Conservation (phyloP, 2,888 invertebrate genomes). For the Trissoscelio sp. region DNA sequence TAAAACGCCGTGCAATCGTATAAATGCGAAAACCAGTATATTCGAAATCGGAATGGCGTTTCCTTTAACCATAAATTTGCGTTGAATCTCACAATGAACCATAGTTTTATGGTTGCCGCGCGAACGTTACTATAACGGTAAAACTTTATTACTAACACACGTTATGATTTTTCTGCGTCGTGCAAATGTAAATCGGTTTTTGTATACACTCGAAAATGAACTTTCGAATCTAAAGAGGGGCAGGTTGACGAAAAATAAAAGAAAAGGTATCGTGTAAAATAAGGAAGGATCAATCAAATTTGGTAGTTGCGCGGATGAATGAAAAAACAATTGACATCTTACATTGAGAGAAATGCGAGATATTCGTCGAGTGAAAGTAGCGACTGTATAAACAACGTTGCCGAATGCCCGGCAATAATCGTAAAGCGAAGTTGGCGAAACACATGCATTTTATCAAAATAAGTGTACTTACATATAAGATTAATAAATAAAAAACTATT, state of each 20-base stretch:
- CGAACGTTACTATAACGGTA: constrained; percentile 45
- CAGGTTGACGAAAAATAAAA: background rate
- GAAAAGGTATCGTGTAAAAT: background rate
- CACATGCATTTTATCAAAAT: no score
- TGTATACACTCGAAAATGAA: no score
- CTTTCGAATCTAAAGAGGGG: background rate
- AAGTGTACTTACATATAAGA: no score
- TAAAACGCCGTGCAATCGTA: constrained; percentile 16
- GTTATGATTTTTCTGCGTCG: constrained; percentile 16
- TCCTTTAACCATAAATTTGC: constrained; percentile 39
- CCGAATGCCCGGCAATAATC: constrained; percentile 67
- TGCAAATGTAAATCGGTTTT: constrained; percentile 28
- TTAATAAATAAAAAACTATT: no score
- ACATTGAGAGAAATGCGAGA: constrained; percentile 43
- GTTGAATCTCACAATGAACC: constrained; percentile 30
- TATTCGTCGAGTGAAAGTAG: constrained; percentile 71
- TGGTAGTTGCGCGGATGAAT: constrained; percentile 8
- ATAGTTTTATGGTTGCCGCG: constrained; percentile 42
- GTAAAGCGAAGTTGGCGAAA: constrained; percentile 66
- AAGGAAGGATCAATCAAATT: background rate
- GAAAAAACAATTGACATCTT: constrained; percentile 54
- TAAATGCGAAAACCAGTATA: constrained; percentile 22
- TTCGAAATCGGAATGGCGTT: constrained; percentile 35
- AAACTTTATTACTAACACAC: constrained; percentile 42
- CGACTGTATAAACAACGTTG: constrained; percentile 55